Evolutionary conservation across 1,140 invertebrate genomes (phyloP).

Genomic region (Ectropis grisescens): DNA sequence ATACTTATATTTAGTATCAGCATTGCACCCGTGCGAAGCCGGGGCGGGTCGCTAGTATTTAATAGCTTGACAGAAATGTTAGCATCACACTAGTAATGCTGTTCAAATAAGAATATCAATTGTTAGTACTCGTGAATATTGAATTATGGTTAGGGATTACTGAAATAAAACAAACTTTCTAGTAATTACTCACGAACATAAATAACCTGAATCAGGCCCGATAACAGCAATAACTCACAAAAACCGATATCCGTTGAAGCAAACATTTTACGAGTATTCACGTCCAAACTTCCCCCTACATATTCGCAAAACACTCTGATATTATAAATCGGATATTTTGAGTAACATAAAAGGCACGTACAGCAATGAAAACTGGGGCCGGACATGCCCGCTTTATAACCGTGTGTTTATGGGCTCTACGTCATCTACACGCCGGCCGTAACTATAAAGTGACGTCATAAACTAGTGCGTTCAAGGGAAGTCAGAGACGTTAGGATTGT

Average conservation of each 20-base stretch:
- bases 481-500: no score
- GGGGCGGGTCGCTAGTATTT: no score
- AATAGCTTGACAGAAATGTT: no score
- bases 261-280: background rate
- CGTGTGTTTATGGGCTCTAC: conserved; percentile 10
- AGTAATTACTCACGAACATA: no score
- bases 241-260: background rate
- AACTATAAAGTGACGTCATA: conserved; percentile 12
- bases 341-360: no score
- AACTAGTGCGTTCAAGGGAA: background rate
- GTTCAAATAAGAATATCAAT: no score
- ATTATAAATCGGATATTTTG: background rate
- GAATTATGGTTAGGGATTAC: no score
- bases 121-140: no score
- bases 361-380: background rate
- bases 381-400: conserved; percentile 7
- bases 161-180: no score
- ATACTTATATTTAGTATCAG: no score
- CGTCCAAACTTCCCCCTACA: background rate
- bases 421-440: conserved; percentile 3
- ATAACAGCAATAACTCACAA: background rate
- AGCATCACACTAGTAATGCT: no score
- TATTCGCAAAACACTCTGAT: background rate
- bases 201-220: background rate
- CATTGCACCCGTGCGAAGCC: no score